Percentiles rank a stretch among this genome's conserved stretches.
phyloP scores from a whole-genome alignment of 2,113 vertebrate genomes.

The Tor tambroides region DNA sequence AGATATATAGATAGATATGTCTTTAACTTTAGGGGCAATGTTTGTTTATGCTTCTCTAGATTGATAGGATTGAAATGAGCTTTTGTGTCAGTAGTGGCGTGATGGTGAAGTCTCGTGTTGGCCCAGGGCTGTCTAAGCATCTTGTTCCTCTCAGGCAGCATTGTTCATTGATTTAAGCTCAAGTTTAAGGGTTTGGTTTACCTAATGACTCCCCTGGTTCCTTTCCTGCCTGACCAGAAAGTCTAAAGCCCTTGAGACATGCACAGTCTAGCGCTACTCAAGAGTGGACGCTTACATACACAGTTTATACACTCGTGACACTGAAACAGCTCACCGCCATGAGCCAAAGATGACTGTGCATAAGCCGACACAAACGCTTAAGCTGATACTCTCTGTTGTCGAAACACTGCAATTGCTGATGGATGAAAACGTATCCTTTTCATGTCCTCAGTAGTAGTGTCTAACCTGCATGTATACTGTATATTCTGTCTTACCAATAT shows the following conservation, averaged over 20 bases:
- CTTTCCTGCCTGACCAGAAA: constrained; percentile 75
- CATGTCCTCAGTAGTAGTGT: background rate
- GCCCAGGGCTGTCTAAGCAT: constrained; percentile 61
- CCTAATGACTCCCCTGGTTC: constrained; percentile 76
- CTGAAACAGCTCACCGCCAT: background rate
- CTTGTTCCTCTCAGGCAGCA: constrained; percentile 69
- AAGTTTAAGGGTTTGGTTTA: constrained; percentile 73
- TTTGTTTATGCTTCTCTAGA: constrained; percentile 63
- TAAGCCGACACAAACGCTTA: constrained; percentile 3
- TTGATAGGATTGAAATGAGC: constrained; percentile 62
- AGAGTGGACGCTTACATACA: background rate
- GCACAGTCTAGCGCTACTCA: constrained; percentile 46
- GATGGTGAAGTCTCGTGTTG: constrained; percentile 68
- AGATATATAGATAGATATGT: too few relatives aligned
- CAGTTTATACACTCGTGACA: background rate
- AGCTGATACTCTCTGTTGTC: background rate
- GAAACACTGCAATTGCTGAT: constrained; percentile 5
- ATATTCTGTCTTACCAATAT: background rate
- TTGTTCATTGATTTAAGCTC: constrained; percentile 75
- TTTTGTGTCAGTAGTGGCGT: constrained; percentile 56
- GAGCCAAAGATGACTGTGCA: constrained; percentile 14
- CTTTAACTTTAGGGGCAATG: constrained; percentile 57
- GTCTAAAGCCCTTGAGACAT: constrained; percentile 66
- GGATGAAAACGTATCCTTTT: background rate
- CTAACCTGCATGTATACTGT: background rate